A percentile compares a stretch with the other conserved stretches of the same genome.
These are phyloP conservation scores for Bombus huntii DNA, from an alignment of 1,140 invertebrate species.

Conservation along the genomic window DNA sequence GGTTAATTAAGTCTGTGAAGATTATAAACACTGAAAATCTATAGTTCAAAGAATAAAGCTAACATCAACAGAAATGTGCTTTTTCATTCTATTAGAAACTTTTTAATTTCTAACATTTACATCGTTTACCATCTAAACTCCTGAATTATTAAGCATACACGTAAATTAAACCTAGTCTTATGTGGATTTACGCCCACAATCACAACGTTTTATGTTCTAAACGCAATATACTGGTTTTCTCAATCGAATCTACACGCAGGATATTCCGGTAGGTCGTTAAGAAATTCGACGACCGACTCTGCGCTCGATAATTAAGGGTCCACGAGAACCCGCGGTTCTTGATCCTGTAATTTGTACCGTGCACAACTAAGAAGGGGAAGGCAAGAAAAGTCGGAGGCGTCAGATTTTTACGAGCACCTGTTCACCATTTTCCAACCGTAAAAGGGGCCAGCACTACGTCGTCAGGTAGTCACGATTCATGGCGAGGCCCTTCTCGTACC, in stretches of 20 bases:
- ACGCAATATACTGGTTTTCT: neutral
- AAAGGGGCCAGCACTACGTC: slow-evolving; percentile 67
- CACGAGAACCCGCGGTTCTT: neutral
- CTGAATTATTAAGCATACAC: neutral
- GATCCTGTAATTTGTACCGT: slow-evolving; percentile 15
- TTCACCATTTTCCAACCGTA: slow-evolving; percentile 74
- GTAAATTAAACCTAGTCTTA: neutral
- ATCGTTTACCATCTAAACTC: too few species aligned
- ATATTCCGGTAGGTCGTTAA: neutral
- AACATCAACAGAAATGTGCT: neutral
- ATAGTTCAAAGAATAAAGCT: neutral
- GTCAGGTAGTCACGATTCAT: slow-evolving; percentile 76
- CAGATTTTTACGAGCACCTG: slow-evolving; percentile 78
- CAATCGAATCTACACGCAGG: neutral
- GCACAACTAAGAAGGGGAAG: slow-evolving; percentile 27
- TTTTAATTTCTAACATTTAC: too few species aligned
- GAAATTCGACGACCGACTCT: neutral
- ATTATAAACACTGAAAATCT: neutral
- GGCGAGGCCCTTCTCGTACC: slow-evolving; percentile 64
- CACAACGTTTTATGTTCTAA: too few species aligned
- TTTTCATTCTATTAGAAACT: too few species aligned
- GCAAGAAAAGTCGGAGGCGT: slow-evolving; percentile 61
- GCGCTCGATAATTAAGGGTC: neutral
- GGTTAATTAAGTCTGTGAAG: too few species aligned
- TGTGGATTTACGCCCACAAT: too few species aligned